These are phyloP conservation scores for Apodemia mormo DNA, from an alignment of 2,888 invertebrate species.

Conservation along the genomic window DNA sequence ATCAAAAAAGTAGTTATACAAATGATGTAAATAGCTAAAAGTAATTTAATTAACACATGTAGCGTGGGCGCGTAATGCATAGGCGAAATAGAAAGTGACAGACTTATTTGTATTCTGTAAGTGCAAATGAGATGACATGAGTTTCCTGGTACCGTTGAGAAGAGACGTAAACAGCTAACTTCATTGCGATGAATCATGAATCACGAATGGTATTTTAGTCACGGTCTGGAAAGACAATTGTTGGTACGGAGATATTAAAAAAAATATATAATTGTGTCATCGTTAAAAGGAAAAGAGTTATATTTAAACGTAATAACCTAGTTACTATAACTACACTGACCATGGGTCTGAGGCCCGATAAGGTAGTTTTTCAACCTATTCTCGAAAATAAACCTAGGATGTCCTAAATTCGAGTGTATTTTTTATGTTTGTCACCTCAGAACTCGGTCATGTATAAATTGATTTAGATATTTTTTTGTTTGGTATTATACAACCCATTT, in stretches of 20 bases:
- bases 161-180: constrained; percentile 45
- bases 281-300: neutral
- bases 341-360: no score
- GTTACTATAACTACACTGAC: no score
- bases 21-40: constrained; percentile 14
- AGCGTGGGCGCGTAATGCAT: constrained; percentile 8
- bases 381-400: no score
- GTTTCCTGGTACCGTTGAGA: neutral
- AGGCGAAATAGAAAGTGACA: constrained; percentile 9
- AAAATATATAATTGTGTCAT: neutral
- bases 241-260: constrained; percentile 8
- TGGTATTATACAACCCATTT: no score
- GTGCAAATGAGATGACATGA: constrained; percentile 1
- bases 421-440: no score
- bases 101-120: neutral
- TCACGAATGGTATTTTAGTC: constrained; percentile 42
- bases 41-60: constrained; percentile 12
- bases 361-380: no score
- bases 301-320: neutral
- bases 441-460: no score
- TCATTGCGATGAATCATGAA: constrained; percentile 61
- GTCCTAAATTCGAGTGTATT: no score
- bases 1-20: neutral
- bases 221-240: constrained; percentile 16
- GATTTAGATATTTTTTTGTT: no score